phyloP scores from a whole-genome alignment of 2,888 invertebrate genomes.

The Coelopa pilipes region DNA sequence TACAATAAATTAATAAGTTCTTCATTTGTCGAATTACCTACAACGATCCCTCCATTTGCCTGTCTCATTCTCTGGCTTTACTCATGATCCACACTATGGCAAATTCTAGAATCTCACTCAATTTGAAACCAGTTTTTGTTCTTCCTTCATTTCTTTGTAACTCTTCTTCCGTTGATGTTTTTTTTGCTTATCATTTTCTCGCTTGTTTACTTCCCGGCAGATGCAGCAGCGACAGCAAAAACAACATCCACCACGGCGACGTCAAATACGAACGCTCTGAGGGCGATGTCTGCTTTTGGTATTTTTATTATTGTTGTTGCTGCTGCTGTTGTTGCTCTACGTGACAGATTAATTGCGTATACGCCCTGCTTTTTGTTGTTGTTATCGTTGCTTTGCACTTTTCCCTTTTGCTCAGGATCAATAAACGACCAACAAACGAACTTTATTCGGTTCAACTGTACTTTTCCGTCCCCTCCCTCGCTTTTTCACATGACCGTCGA shows the following conservation, averaged over 20 bases:
- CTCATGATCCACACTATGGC: background rate
- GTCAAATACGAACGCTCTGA: too few relatives aligned
- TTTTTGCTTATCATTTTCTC: background rate
- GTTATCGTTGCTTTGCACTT: background rate
- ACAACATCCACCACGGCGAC: background rate
- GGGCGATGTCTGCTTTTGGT: too few relatives aligned
- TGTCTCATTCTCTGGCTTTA: background rate
- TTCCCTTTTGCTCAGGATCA: conserved; percentile 3
- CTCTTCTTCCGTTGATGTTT: background rate
- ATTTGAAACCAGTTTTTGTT: conserved; percentile 13
- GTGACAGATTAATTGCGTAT: conserved; percentile 24
- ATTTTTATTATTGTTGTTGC: background rate
- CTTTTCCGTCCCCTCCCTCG: too few relatives aligned
- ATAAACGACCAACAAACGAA: background rate
- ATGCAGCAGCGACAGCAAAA: background rate
- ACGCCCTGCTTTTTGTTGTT: conserved; percentile 25
- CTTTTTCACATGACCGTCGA: too few relatives aligned
- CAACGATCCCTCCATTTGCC: background rate
- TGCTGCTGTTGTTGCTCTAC: conserved; percentile 4
- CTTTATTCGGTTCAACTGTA: background rate
- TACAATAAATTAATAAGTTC: too few relatives aligned
- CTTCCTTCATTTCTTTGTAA: background rate
- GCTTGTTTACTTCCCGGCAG: background rate
- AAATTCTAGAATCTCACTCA: background rate
- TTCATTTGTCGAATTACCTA: too few relatives aligned